phyloP scores from a whole-genome alignment of 2,113 vertebrate genomes.

The Menidia beryllina region DNA sequence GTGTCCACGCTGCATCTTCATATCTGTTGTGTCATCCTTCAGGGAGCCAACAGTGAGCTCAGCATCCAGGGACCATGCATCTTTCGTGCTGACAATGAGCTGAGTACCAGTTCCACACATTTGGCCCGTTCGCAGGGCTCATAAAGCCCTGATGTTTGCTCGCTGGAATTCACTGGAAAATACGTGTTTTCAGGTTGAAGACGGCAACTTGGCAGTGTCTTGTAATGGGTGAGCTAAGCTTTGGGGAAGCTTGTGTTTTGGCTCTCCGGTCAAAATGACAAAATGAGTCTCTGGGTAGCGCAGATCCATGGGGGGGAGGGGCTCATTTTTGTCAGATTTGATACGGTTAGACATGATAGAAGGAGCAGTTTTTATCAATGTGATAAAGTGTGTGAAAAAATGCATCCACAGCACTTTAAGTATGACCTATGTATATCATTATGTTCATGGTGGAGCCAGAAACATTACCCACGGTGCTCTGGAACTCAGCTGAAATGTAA shows the following conservation, averaged over 20 bases:
- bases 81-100: slow-evolving; percentile 56
- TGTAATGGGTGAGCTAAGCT: slow-evolving; percentile 16
- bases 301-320: too few relatives aligned
- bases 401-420: too few relatives aligned
- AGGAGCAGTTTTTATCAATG: too few relatives aligned
- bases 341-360: too few relatives aligned
- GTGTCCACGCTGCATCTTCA: slow-evolving; percentile 19
- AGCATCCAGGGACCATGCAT: slow-evolving; percentile 50
- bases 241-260: slow-evolving; percentile 24
- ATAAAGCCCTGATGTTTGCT: slow-evolving; percentile 45
- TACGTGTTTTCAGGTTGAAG: slow-evolving; percentile 2
- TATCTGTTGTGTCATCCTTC: slow-evolving; percentile 57
- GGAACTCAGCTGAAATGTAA: too few relatives aligned
- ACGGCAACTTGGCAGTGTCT: slow-evolving; percentile 16
- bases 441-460: too few relatives aligned
- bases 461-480: too few relatives aligned
- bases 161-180: slow-evolving; percentile 44
- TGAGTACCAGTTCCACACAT: slow-evolving; percentile 48
- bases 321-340: too few relatives aligned
- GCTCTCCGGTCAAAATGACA: slow-evolving; percentile 2
- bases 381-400: too few relatives aligned
- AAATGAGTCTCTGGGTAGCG: too few relatives aligned
- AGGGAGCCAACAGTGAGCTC: slow-evolving; percentile 62
- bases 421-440: too few relatives aligned
- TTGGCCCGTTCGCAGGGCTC: slow-evolving; percentile 36